Conservation (phyloP, 2,888 invertebrate species). For the Cephus rjabovi region DNA sequence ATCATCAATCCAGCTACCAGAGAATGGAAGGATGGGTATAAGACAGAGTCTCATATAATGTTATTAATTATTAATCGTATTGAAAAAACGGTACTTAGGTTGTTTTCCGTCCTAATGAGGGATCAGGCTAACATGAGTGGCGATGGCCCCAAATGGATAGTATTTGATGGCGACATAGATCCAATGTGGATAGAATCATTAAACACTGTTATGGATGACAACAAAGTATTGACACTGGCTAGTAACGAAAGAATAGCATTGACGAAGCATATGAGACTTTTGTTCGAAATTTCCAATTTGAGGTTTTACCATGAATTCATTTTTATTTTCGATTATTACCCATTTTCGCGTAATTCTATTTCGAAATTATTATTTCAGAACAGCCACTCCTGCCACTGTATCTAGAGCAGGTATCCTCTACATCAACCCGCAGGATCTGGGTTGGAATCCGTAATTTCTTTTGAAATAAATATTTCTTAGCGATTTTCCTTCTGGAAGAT, state of each 20-base stretch:
- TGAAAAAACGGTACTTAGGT: slow-evolving; percentile 69
- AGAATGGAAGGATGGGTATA: slow-evolving; percentile 87
- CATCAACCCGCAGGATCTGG: slow-evolving; percentile 93
- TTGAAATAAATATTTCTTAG: slow-evolving; percentile 6
- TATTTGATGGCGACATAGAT: slow-evolving; percentile 95
- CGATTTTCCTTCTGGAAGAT: background rate
- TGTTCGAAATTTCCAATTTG: slow-evolving; percentile 94
- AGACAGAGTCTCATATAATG: background rate
- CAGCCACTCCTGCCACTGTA: slow-evolving; percentile 96
- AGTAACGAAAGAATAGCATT: slow-evolving; percentile 95
- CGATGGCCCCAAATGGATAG: slow-evolving; percentile 93
- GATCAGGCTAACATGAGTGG: slow-evolving; percentile 92
- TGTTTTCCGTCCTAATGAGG: slow-evolving; percentile 92
- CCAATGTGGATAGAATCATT: slow-evolving; percentile 99
- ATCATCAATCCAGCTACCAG: slow-evolving; percentile 93
- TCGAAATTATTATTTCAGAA: slow-evolving; percentile 66
- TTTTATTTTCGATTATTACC: background rate
- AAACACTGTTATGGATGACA: slow-evolving; percentile 97
- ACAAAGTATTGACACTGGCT: slow-evolving; percentile 91
- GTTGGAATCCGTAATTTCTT: slow-evolving; percentile 88
- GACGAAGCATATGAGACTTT: slow-evolving; percentile 86
- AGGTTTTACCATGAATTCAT: slow-evolving; percentile 35
- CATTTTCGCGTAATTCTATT: background rate
- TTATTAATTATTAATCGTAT: background rate
- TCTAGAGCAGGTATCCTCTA: slow-evolving; percentile 95